phyloP scores from a whole-genome alignment of 1,140 invertebrate genomes.

The Lethocerus indicus region DNA sequence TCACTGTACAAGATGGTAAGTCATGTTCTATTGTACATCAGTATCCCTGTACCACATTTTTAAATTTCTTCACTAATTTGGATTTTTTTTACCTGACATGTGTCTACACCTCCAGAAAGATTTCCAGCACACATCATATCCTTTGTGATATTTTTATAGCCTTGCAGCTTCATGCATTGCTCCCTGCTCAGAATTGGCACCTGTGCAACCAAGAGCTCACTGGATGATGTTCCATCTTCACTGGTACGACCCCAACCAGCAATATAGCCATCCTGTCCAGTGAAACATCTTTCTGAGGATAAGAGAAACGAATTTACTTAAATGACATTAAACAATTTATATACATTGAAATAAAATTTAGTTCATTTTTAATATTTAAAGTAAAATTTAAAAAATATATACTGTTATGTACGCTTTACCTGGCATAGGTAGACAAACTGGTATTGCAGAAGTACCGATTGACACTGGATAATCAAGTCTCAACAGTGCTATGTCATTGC shows the following conservation, averaged over 20 bases:
- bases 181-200: conserved; percentile 27
- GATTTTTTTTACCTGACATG: too few relatives aligned
- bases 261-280: conserved; percentile 30
- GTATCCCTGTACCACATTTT: too few relatives aligned
- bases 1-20: too few relatives aligned
- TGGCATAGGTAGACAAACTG: too few relatives aligned
- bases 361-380: conserved; percentile 13
- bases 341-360: not conserved
- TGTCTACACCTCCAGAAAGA: conserved; percentile 24
- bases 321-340: not conserved
- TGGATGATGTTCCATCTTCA: conserved; percentile 28
- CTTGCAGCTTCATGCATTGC: conserved; percentile 24
- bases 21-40: too few relatives aligned
- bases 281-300: conserved; percentile 24
- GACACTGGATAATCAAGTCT: too few relatives aligned
- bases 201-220: conserved; percentile 30
- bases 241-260: conserved; percentile 42
- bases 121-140: conserved; percentile 27
- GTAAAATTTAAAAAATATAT: conserved; percentile 14
- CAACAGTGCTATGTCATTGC: conserved; percentile 40
- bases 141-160: conserved; percentile 43
- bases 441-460: too few relatives aligned
- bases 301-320: too few relatives aligned
- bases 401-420: conserved; percentile 28
- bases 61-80: too few relatives aligned